phyloP scores from a whole-genome alignment of 2,113 vertebrate species.

The Syngnathus floridae region DNA sequence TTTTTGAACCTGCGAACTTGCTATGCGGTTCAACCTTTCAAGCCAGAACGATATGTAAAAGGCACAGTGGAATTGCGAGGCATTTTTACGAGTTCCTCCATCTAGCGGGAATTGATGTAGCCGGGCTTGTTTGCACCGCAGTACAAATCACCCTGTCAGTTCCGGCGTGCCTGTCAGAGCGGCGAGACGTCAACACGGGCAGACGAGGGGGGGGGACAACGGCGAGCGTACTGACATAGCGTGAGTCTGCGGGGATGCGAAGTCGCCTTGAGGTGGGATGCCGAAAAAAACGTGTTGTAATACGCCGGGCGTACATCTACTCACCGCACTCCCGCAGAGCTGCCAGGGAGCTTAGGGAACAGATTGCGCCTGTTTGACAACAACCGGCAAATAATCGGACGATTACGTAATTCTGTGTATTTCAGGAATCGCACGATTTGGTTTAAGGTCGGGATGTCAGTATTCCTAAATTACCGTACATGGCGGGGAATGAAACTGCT shows the following conservation, averaged over 20 bases:
- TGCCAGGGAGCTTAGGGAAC: background rate
- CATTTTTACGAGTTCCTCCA: conserved; percentile 17
- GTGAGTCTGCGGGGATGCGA: conserved; percentile 16
- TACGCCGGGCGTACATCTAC: background rate
- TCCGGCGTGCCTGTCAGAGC: conserved; percentile 49
- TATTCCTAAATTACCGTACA: too few relatives aligned
- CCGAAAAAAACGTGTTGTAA: conserved; percentile 13
- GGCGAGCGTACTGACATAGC: conserved; percentile 31
- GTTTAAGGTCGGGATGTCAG: too few relatives aligned
- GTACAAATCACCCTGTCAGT: conserved; percentile 58
- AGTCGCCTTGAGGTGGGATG: conserved; percentile 28
- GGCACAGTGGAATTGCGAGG: conserved; percentile 26
- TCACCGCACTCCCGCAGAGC: background rate
- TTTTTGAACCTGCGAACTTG: conserved; percentile 12
- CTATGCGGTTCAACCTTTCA: conserved; percentile 10
- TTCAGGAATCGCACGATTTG: background rate
- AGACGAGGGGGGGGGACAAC: conserved; percentile 20
- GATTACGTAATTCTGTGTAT: background rate
- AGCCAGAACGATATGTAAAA: conserved; percentile 15
- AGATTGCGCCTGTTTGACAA: background rate
- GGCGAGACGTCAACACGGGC: conserved; percentile 41
- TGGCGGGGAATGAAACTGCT: too few relatives aligned
- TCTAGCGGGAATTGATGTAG: conserved; percentile 45
- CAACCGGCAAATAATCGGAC: background rate
- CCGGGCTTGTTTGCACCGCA: conserved; percentile 49